Evolutionary conservation across 1,140 invertebrate species (phyloP), one percentile per base, ranked within the genome.

Genomic region (Ceratosolen fusciceps): DNA sequence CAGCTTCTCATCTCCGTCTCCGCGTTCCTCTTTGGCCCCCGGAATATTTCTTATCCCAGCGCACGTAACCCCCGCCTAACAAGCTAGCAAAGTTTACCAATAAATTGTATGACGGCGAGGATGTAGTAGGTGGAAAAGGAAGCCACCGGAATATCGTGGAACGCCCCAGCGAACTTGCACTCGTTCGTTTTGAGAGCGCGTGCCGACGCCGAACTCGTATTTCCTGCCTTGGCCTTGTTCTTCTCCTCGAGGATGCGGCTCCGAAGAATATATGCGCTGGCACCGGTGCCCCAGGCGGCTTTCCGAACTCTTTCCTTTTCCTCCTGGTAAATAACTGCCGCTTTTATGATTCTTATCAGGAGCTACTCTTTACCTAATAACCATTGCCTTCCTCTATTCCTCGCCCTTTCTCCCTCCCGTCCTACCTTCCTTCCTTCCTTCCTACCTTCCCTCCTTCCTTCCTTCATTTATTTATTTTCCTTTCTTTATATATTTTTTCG

Each of bases 31-130:
- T 16, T 2, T 34, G 9, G 26, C 16, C 47, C 56, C 21, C 82
- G 79, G 81, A 85, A 87, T 86, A 87, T 86, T 90, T 90, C 88
- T 89, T 90, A 89, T 89, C 87, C 87, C 88, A 86, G 85, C 82
- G 87, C 88, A 89, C 89, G 88, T 89, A 80, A 65, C 60, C 73
- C 31, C 89, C 86, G 85, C 86, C 88, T 90, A 90, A 90, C 88
- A 87, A 90, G 88, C 87, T 83, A 86, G 84, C 86, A 90, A 90
- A 90, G 89, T 90, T 90, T 90, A 89, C 89, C 88, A 88, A 90
- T 90, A 90, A 90, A 90, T 90, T 90, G 87, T 89, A 88, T 85
- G 87, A 88, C 85, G 86, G 83, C 81, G 81, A 83, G n/a, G 67
- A 49, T 43, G 74, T 52, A 70, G 67, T 47, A 49, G 43, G 67